These are phyloP conservation scores for Acanthococcus lagerstroemiae DNA, from an alignment of 2,888 invertebrate species.

Conservation along the genomic window DNA sequence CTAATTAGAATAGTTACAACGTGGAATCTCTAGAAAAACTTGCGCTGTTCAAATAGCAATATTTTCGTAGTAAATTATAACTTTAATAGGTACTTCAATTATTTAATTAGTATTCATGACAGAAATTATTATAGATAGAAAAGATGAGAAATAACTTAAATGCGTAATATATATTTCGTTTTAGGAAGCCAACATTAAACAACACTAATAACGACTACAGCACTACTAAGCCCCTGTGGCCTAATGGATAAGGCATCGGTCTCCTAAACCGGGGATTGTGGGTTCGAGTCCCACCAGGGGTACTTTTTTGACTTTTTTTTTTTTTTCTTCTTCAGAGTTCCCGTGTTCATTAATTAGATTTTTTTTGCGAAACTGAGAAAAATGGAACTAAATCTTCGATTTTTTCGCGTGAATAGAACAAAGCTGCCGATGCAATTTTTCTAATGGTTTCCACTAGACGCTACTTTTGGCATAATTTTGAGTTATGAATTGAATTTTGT, in stretches of 20 bases:
- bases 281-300: conserved; percentile 39
- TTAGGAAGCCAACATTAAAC: neutral
- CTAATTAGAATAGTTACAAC: too few relatives aligned
- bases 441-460: too few relatives aligned
- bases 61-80: too few relatives aligned
- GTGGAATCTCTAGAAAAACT: too few relatives aligned
- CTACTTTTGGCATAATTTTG: too few relatives aligned
- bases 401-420: too few relatives aligned
- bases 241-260: conserved; percentile 32
- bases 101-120: neutral
- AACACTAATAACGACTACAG: neutral
- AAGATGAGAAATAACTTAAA: neutral
- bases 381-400: too few relatives aligned
- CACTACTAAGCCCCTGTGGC: conserved; percentile 27
- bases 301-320: conserved; percentile 13
- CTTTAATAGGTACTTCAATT: too few relatives aligned
- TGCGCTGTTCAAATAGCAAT: too few relatives aligned
- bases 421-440: too few relatives aligned
- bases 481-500: too few relatives aligned
- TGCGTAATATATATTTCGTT: neutral
- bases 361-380: too few relatives aligned
- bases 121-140: neutral
- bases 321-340: neutral
- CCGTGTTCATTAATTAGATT: neutral
- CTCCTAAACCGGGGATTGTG: conserved; percentile 32